Evolutionary conservation across 2,888 invertebrate species (phyloP).

Genomic region (Lepidonotus clava): DNA sequence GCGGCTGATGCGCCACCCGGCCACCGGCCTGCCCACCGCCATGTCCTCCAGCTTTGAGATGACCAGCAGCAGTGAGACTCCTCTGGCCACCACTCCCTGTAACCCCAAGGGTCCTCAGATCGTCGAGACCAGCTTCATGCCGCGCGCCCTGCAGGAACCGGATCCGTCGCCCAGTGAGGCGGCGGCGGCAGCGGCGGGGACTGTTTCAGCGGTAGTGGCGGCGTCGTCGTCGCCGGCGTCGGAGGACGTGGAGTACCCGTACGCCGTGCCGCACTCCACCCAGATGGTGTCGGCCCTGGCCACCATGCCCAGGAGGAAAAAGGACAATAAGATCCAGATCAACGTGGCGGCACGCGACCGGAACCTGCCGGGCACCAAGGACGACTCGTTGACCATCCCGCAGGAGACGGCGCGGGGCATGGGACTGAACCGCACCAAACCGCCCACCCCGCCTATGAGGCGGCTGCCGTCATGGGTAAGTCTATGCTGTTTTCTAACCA

Average conservation of each 20-base stretch:
- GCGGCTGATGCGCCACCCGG: slow-evolving; percentile 69
- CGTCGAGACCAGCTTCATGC: slow-evolving; percentile 53
- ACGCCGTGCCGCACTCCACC: slow-evolving; percentile 50
- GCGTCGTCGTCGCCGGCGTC: not conserved
- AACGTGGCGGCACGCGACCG: slow-evolving; percentile 28
- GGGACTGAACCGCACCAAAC: slow-evolving; percentile 79
- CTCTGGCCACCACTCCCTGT: slow-evolving; percentile 23
- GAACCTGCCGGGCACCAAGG: slow-evolving; percentile 38
- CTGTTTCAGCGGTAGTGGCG: not conserved
- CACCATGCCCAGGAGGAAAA: slow-evolving; percentile 72
- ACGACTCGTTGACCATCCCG: slow-evolving; percentile 54
- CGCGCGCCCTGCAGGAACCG: not conserved
- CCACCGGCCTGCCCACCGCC: slow-evolving; percentile 51
- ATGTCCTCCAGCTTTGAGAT: slow-evolving; percentile 51
- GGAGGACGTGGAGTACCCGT: not conserved
- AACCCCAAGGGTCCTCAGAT: not conserved
- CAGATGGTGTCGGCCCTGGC: slow-evolving; percentile 73
- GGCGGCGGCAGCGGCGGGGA: not conserved
- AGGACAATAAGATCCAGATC: slow-evolving; percentile 57
- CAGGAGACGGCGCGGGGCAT: slow-evolving; percentile 37
- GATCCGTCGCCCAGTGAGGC: not conserved
- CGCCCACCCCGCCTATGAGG: slow-evolving; percentile 95
- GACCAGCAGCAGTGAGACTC: slow-evolving; percentile 60
- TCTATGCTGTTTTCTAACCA: too few species aligned
- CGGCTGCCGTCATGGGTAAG: slow-evolving; percentile 92